Percentiles rank a stretch among this genome's conserved stretches.
phyloP scores from a whole-genome alignment of 2,888 invertebrate species.

The Coecobrya sp. region DNA sequence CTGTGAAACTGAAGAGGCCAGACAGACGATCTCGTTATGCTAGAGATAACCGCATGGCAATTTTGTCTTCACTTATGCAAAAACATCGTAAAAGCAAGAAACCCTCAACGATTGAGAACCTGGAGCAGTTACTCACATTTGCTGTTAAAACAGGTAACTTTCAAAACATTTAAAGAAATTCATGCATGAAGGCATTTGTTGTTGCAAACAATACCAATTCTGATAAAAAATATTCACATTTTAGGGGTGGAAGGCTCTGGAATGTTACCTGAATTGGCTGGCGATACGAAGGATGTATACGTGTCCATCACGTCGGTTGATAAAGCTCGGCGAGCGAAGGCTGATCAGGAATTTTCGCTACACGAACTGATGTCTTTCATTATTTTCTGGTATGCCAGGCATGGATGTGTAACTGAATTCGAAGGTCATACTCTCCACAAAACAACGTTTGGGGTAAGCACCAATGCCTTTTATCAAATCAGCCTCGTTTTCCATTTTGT shows the following conservation, averaged over 20 bases:
- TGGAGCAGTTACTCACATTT: constrained; percentile 72
- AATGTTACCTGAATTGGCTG: constrained; percentile 64
- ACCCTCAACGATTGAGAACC: constrained; percentile 69
- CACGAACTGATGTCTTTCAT: constrained; percentile 77
- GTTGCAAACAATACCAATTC: neutral
- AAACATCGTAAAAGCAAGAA: constrained; percentile 63
- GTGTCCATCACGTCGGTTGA: constrained; percentile 71
- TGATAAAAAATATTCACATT: neutral
- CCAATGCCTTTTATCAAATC: neutral
- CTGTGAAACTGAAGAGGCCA: constrained; percentile 64
- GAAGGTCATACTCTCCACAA: constrained; percentile 67
- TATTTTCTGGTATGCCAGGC: constrained; percentile 74
- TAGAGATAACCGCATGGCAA: constrained; percentile 66
- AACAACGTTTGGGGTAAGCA: constrained; percentile 72
- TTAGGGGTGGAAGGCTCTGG: constrained; percentile 74
- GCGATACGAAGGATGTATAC: constrained; percentile 73
- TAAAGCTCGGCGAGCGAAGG: constrained; percentile 66
- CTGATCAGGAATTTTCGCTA: constrained; percentile 74
- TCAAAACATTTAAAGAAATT: neutral
- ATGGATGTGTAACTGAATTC: constrained; percentile 72
- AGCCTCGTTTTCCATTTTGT: neutral
- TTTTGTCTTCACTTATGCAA: constrained; percentile 65
- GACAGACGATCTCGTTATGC: constrained; percentile 75
- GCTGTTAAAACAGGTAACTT: constrained; percentile 74
- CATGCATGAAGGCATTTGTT: neutral